These are phyloP conservation scores for Pterophyllum scalare DNA, from an alignment of 2,113 vertebrate species.

Conservation along the genomic window DNA sequence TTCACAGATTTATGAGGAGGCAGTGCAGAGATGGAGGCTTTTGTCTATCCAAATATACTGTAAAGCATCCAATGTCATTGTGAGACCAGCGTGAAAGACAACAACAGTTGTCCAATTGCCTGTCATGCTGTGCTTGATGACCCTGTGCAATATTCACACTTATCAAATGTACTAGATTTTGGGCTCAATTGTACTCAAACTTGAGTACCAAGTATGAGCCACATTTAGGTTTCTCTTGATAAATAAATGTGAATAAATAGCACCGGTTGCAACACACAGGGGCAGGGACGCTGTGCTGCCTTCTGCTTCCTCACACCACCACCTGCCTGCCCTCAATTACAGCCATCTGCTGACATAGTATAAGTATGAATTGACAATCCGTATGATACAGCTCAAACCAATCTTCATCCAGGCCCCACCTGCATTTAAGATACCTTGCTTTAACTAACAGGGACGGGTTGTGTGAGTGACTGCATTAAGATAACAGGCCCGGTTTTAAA, in stretches of 20 bases:
- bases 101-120: background rate
- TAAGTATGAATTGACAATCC: slow-evolving; percentile 40
- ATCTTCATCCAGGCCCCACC: slow-evolving; percentile 19
- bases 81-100: background rate
- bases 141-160: background rate
- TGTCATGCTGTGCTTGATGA: background rate
- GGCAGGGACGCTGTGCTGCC: slow-evolving; percentile 15
- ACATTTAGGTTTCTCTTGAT: slow-evolving; percentile 3
- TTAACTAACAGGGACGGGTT: background rate
- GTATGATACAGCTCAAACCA: slow-evolving; percentile 11
- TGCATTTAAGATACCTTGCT: slow-evolving; percentile 24
- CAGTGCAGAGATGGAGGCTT: background rate
- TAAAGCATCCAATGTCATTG: background rate
- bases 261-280: slow-evolving; percentile 5
- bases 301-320: slow-evolving; percentile 52
- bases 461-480: background rate
- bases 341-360: slow-evolving; percentile 24
- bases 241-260: slow-evolving; percentile 26
- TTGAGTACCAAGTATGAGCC: background rate
- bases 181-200: background rate
- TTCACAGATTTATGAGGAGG: background rate
- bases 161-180: background rate
- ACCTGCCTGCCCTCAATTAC: slow-evolving; percentile 35
- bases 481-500: background rate
- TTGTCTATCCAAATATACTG: background rate